Evolutionary conservation across 2,888 invertebrate genomes (phyloP).

Genomic region (Cinara cedri): DNA sequence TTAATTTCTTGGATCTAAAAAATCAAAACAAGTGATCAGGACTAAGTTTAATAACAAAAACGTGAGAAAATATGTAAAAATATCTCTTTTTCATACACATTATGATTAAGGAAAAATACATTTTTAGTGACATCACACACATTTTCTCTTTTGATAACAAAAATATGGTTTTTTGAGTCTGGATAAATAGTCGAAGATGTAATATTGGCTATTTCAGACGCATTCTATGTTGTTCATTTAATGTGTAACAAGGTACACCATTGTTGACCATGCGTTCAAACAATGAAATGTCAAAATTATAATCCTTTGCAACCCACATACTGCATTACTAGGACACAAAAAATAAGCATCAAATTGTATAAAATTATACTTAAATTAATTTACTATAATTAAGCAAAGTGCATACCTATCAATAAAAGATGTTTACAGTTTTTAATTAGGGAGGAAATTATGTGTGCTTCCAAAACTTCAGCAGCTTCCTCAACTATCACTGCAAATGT

Average conservation of each 20-base stretch:
- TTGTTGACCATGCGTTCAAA: constrained; percentile 67
- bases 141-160: constrained; percentile 67
- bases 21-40: not conserved
- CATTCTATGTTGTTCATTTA: constrained; percentile 66
- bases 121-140: constrained; percentile 70
- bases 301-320: constrained; percentile 64
- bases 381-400: too few relatives aligned
- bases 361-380: not conserved
- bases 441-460: constrained; percentile 81
- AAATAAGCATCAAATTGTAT: not conserved
- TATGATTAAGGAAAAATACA: constrained; percentile 74
- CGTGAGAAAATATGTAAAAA: too few relatives aligned
- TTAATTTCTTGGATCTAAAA: constrained; percentile 65
- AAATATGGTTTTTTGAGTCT: constrained; percentile 68
- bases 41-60: too few relatives aligned
- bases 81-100: constrained; percentile 68
- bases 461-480: constrained; percentile 88
- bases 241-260: constrained; percentile 63
- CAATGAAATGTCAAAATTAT: constrained; percentile 65
- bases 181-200: constrained; percentile 73
- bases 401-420: constrained; percentile 75
- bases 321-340: constrained; percentile 67
- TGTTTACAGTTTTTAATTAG: constrained; percentile 77
- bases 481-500: constrained; percentile 71
- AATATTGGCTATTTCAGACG: constrained; percentile 64